phyloP scores from a whole-genome alignment of 2,888 invertebrate genomes.

The Lasioglossum oenotherae region DNA sequence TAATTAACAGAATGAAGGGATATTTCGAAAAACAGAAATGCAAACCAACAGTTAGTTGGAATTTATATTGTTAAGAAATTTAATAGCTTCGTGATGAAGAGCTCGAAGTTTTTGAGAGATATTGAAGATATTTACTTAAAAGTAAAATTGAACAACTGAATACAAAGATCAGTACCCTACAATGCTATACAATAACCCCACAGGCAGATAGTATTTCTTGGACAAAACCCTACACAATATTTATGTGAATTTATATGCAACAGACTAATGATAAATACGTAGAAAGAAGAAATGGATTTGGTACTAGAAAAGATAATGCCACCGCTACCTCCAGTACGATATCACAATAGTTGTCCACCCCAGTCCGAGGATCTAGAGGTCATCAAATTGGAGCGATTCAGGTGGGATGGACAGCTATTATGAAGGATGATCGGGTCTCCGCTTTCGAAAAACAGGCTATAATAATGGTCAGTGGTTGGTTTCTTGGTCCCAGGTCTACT shows the following conservation, averaged over 20 bases:
- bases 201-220: not conserved
- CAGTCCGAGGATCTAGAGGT: not conserved
- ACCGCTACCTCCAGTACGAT: not conserved
- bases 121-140: not conserved
- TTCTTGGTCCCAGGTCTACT: conserved; percentile 7
- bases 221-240: not conserved
- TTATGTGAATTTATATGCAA: not conserved
- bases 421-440: not conserved
- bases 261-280: not conserved
- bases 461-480: conserved; percentile 46
- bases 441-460: conserved; percentile 3
- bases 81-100: no score
- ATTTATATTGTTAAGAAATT: no score
- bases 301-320: not conserved
- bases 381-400: not conserved
- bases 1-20: not conserved
- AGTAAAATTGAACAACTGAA: not conserved
- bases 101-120: not conserved
- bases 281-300: not conserved
- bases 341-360: not conserved
- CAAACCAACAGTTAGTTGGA: no score
- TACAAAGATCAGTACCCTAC: not conserved
- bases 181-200: not conserved
- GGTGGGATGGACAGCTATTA: not conserved
- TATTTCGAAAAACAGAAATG: no score